Evolutionary conservation across 2,888 invertebrate species (phyloP).

Genomic region (Clusia tigrina): DNA sequence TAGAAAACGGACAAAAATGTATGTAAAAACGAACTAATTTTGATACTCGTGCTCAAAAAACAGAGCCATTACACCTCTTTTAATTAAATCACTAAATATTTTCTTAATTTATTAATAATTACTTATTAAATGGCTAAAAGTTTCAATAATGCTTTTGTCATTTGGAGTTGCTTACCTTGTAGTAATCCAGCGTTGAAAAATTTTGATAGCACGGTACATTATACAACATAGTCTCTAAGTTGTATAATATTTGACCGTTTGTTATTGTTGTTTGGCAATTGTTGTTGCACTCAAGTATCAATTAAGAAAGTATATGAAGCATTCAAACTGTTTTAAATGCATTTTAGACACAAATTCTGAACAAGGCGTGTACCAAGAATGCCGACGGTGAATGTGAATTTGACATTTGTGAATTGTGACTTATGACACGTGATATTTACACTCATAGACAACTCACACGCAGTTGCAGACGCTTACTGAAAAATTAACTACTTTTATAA

Average conservation of each 20-base stretch:
- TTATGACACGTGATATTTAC: not conserved
- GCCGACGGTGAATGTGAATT: not conserved
- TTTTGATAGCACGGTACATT: slow-evolving; percentile 64
- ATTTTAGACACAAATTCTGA: not conserved
- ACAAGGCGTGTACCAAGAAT: too few species aligned
- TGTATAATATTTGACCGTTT: slow-evolving; percentile 26
- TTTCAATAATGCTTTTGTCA: too few species aligned
- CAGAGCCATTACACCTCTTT: too few species aligned
- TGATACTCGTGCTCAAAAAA: too few species aligned
- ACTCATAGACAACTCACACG: not conserved
- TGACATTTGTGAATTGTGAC: not conserved
- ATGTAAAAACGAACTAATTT: too few species aligned
- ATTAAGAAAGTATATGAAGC: too few species aligned
- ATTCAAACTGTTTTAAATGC: not conserved
- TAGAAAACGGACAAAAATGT: too few species aligned
- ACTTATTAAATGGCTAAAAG: too few species aligned
- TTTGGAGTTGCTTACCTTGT: slow-evolving; percentile 59
- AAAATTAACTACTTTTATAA: not conserved
- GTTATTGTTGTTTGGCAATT: not conserved
- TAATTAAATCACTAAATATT: too few species aligned
- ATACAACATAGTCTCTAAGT: slow-evolving; percentile 63
- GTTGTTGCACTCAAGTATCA: too few species aligned
- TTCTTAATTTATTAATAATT: too few species aligned
- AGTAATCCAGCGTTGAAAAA: slow-evolving; percentile 65
- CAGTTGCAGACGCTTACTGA: not conserved